These are phyloP conservation scores for Tetramorium bicarinatum DNA, from an alignment of 2,888 invertebrate species.

Conservation along the genomic window DNA sequence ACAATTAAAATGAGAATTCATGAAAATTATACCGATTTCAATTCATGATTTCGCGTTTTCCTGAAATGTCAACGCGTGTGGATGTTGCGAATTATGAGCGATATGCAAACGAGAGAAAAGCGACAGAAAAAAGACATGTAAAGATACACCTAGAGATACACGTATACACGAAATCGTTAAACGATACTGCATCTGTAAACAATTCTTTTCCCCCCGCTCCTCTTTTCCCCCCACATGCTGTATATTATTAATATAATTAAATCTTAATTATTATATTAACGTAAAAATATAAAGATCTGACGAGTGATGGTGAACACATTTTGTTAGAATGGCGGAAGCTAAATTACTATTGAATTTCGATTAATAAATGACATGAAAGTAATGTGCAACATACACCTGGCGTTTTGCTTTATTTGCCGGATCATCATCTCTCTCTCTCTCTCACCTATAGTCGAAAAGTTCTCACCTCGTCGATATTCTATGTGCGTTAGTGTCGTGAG, in stretches of 20 bases:
- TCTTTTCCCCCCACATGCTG: slow-evolving; percentile 61
- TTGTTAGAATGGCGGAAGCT: slow-evolving; percentile 86
- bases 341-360: slow-evolving; percentile 86
- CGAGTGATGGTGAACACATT: slow-evolving; percentile 83
- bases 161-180: slow-evolving; percentile 39
- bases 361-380: slow-evolving; percentile 87
- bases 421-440: background rate
- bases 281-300: slow-evolving; percentile 82
- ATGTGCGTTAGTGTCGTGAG: slow-evolving; percentile 12
- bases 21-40: slow-evolving; percentile 24
- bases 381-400: slow-evolving; percentile 81
- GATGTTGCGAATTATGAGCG: slow-evolving; percentile 25
- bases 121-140: slow-evolving; percentile 55
- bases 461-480: slow-evolving; percentile 45
- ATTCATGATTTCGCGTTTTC: slow-evolving; percentile 2
- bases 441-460: slow-evolving; percentile 26
- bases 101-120: slow-evolving; percentile 19
- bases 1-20: background rate
- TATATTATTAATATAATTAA: slow-evolving; percentile 85
- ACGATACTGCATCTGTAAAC: slow-evolving; percentile 56
- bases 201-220: slow-evolving; percentile 10
- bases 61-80: slow-evolving; percentile 21
- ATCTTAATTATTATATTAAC: slow-evolving; percentile 85
- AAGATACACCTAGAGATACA: slow-evolving; percentile 57
- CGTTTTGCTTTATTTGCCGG: slow-evolving; percentile 71